Percentiles rank a stretch among this genome's conserved stretches.
These are phyloP conservation scores for Rhinoptilus africanus DNA, from an alignment of 2,113 vertebrate species.

Conservation along the genomic window DNA sequence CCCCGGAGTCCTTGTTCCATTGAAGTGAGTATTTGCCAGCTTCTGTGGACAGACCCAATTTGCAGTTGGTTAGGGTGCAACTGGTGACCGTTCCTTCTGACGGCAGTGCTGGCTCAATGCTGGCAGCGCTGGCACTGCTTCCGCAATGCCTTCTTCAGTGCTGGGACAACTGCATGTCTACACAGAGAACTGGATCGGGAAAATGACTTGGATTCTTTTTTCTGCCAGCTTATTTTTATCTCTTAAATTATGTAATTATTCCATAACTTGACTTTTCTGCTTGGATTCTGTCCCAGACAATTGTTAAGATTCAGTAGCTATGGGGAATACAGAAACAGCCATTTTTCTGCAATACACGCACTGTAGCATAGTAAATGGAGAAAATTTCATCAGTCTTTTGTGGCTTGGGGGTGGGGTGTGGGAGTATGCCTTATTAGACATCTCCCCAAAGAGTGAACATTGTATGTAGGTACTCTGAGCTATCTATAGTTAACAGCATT, in stretches of 20 bases:
- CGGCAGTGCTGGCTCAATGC: neutral
- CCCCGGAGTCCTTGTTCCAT: neutral
- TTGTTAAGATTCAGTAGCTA: conserved; percentile 35
- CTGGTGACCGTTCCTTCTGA: neutral
- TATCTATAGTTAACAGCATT: conserved; percentile 14
- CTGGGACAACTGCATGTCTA: neutral
- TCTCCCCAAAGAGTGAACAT: conserved; percentile 32
- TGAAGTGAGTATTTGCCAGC: neutral
- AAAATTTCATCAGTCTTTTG: conserved; percentile 28
- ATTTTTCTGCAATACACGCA: neutral
- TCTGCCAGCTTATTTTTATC: conserved; percentile 29
- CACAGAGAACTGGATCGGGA: neutral
- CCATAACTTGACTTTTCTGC: conserved; percentile 46
- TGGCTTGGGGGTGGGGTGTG: conserved; percentile 18
- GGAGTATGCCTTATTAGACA: conserved; percentile 43
- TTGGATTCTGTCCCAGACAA: conserved; percentile 42
- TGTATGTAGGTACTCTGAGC: conserved; percentile 5
- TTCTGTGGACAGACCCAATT: neutral
- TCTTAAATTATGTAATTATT: conserved; percentile 54
- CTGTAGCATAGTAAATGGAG: conserved; percentile 10
- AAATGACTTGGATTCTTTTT: neutral
- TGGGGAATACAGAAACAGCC: neutral
- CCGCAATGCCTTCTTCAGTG: neutral
- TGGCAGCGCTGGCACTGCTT: neutral
- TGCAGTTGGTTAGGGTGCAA: neutral